A percentile compares a stretch with the other conserved stretches of the same genome.
phyloP scores from a whole-genome alignment of 2,888 invertebrate species.

The Acrobasis consociella region DNA sequence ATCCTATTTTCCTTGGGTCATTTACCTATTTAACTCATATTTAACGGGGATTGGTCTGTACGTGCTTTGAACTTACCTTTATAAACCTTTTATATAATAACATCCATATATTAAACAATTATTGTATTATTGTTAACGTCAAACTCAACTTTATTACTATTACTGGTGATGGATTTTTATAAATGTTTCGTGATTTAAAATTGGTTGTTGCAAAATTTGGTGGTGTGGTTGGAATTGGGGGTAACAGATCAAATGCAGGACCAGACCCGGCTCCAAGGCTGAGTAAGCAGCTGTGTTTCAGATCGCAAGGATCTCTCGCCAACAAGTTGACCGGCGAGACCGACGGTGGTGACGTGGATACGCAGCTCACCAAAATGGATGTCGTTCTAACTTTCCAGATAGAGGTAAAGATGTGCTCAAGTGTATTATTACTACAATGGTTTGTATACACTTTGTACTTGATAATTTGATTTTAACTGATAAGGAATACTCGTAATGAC shows the following conservation, averaged over 20 bases:
- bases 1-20: constrained; percentile 41
- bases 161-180: neutral
- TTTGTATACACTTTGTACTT: neutral
- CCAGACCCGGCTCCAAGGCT: constrained; percentile 82
- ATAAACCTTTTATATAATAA: constrained; percentile 1
- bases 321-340: constrained; percentile 96
- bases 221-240: constrained; percentile 46
- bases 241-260: constrained; percentile 75
- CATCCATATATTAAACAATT: constrained; percentile 4
- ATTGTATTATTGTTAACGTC: neutral
- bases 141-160: neutral
- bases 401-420: constrained; percentile 85
- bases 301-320: constrained; percentile 95
- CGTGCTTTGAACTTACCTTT: constrained; percentile 2
- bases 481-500: too few species aligned
- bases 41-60: neutral
- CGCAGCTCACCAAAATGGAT: constrained; percentile 98
- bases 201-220: constrained; percentile 28
- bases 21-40: constrained; percentile 24
- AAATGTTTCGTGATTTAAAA: neutral
- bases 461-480: too few species aligned
- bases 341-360: constrained; percentile 97
- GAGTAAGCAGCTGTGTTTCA: constrained; percentile 85
- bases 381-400: constrained; percentile 98
- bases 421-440: constrained; percentile 3